Conservation (phyloP, 2,797 vertebrate species). For the Cyprinella venusta region DNA sequence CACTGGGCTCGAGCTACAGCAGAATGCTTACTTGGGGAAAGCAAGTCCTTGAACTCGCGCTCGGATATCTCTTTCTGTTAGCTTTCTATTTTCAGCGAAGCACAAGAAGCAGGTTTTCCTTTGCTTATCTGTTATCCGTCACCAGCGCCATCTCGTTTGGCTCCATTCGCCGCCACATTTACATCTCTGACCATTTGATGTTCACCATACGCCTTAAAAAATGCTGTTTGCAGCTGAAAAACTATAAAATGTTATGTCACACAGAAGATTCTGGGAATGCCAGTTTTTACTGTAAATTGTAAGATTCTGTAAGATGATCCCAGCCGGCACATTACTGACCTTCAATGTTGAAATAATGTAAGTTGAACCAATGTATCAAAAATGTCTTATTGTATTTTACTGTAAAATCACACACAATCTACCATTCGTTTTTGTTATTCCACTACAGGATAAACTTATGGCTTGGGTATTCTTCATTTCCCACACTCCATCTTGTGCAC, state of each 20-base stretch:
- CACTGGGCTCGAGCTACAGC: constrained; percentile 11
- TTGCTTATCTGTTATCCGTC: neutral
- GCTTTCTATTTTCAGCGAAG: neutral
- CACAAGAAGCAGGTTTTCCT: neutral
- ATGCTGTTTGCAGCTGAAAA: neutral
- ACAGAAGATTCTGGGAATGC: neutral
- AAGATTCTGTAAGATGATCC: neutral
- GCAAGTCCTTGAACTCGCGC: constrained; percentile 7
- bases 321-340: neutral
- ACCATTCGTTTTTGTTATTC: too few relatives aligned
- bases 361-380: too few relatives aligned
- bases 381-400: neutral
- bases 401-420: neutral
- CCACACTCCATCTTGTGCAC: too few relatives aligned
- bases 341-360: neutral
- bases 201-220: neutral
- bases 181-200: neutral
- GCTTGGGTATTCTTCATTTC: too few relatives aligned
- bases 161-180: neutral
- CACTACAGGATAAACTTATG: neutral
- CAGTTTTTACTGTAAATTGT: neutral
- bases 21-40: constrained; percentile 43
- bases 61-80: neutral
- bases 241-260: neutral
- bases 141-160: neutral